phyloP scores from a whole-genome alignment of 2,888 invertebrate genomes.

The Zaprionus obscuricornis region DNA sequence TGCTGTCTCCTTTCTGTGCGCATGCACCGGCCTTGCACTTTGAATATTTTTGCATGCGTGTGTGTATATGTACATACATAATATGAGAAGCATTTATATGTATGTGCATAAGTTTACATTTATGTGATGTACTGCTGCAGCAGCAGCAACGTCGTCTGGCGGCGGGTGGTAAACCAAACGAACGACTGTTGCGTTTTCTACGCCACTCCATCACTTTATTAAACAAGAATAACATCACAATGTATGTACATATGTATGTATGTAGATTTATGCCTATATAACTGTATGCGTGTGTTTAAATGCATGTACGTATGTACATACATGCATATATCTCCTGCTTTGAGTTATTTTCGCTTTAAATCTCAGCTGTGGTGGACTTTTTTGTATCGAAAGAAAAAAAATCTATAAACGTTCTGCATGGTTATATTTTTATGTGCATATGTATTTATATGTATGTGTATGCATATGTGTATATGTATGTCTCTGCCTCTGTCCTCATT shows the following conservation, averaged over 20 bases:
- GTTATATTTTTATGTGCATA: not conserved
- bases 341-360: conserved; percentile 65
- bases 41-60: conserved; percentile 39
- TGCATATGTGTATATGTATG: not conserved
- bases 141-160: conserved; percentile 38
- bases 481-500: conserved; percentile 42
- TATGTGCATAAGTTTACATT: conserved; percentile 8
- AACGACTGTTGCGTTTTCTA: conserved; percentile 64
- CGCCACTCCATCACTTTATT: conserved; percentile 34
- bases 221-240: conserved; percentile 20
- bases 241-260: conserved; percentile 9
- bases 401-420: conserved; percentile 41
- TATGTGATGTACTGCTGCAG: conserved; percentile 33
- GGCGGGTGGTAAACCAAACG: conserved; percentile 45
- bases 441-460: not conserved
- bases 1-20: conserved; percentile 71
- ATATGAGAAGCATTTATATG: conserved; percentile 6
- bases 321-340: conserved; percentile 57
- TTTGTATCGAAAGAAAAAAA: conserved; percentile 42
- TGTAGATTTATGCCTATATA: conserved; percentile 2
- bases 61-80: conserved; percentile 3
- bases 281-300: not conserved
- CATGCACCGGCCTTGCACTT: conserved; percentile 69
- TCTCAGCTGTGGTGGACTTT: conserved; percentile 53
- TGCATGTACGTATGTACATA: conserved; percentile 6